Evolutionary conservation across 2,797 vertebrate species (phyloP).

Genomic region (Chaunax sp.): DNA sequence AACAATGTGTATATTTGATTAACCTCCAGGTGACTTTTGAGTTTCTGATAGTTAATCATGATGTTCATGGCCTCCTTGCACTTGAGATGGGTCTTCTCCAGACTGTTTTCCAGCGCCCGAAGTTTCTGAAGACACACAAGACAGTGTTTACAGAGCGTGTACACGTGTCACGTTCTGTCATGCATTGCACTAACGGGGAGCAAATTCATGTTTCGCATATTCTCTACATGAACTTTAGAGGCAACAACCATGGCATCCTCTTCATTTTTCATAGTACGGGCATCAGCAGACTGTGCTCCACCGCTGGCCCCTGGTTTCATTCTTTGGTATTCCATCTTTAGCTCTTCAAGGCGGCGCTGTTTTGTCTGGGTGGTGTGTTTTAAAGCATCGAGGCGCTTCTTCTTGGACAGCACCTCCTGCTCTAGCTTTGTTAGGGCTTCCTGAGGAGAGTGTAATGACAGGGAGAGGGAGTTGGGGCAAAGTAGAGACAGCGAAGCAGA

Average conservation of each 20-base stretch:
- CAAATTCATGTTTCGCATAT: background rate
- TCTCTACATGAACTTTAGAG: background rate
- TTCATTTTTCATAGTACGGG: constrained; percentile 29
- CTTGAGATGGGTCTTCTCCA: constrained; percentile 90
- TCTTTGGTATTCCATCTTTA: constrained; percentile 77
- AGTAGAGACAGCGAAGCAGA: background rate
- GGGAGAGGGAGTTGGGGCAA: background rate
- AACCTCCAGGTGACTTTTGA: constrained; percentile 89
- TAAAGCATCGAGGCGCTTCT: constrained; percentile 84
- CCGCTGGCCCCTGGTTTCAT: constrained; percentile 47
- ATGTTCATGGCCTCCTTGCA: constrained; percentile 85
- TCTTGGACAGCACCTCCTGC: constrained; percentile 81
- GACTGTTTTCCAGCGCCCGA: constrained; percentile 86
- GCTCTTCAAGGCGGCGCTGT: constrained; percentile 72
- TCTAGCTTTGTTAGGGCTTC: constrained; percentile 79
- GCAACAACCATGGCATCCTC: constrained; percentile 80
- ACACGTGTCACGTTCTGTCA: background rate
- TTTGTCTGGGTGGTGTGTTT: constrained; percentile 78
- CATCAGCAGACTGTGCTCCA: constrained; percentile 16
- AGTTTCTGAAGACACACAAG: constrained; percentile 76
- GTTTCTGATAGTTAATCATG: constrained; percentile 81
- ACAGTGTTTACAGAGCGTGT: constrained; percentile 9
- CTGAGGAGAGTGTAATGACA: constrained; percentile 62
- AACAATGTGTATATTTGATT: background rate
- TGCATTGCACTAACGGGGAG: background rate